Conservation (phyloP, 1,140 invertebrate species). For the Ridgeia piscesae region DNA sequence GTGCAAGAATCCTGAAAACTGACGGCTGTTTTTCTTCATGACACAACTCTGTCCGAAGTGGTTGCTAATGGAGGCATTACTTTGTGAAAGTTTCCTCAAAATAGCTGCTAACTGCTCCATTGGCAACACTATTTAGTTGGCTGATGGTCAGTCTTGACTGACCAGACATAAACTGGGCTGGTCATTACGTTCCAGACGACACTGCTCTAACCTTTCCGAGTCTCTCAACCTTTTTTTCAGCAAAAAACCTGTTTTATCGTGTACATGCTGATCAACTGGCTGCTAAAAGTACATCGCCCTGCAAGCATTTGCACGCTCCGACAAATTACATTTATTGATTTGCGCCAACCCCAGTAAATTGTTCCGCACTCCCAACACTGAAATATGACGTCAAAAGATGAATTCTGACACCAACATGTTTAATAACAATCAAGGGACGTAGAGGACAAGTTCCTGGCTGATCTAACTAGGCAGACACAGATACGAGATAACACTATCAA, state of each 20-base stretch:
- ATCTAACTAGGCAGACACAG: neutral
- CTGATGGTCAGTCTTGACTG: neutral
- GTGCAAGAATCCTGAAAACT: neutral
- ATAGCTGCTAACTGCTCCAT: neutral
- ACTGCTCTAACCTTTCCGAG: neutral
- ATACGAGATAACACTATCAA: neutral
- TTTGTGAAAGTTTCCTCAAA: neutral
- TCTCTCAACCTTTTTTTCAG: neutral
- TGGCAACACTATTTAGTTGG: neutral
- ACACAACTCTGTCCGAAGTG: neutral
- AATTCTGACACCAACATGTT: constrained; percentile 5
- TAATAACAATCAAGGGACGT: constrained; percentile 1
- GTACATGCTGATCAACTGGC: neutral
- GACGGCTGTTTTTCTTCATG: neutral
- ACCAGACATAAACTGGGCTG: neutral
- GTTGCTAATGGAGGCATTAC: neutral
- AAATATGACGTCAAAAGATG: neutral
- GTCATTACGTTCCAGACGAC: neutral
- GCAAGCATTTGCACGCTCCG: neutral
- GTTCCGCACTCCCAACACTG: neutral
- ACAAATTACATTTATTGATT: constrained; percentile 7
- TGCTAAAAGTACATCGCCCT: neutral
- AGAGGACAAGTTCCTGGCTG: neutral
- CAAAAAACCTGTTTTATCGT: neutral
- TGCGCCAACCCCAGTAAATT: neutral